These are phyloP conservation scores for Lemur catta DNA, from an alignment of 2,797 vertebrate genomes.

Conservation along the genomic window DNA sequence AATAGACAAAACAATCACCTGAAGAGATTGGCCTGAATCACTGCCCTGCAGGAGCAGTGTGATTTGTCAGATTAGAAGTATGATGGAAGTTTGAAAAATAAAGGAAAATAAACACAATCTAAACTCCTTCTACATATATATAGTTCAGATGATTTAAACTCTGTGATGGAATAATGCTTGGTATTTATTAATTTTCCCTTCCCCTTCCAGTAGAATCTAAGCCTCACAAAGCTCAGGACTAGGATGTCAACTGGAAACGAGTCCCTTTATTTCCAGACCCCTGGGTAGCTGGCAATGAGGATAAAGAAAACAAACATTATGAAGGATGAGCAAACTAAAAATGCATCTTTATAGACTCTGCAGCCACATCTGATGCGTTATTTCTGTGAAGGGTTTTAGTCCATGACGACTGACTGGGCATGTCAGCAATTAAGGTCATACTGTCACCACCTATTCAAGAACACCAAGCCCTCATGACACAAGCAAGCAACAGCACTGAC, in stretches of 20 bases:
- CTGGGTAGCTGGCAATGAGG: neutral
- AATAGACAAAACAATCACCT: neutral
- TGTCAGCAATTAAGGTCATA: neutral
- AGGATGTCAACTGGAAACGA: neutral
- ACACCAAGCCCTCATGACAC: neutral
- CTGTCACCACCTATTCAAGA: neutral
- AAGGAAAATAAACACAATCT: neutral
- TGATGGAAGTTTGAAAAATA: neutral
- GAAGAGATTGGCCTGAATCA: neutral
- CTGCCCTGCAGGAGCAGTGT: too few relatives aligned
- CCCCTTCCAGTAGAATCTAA: neutral
- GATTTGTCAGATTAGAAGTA: neutral
- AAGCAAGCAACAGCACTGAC: neutral
- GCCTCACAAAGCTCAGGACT: neutral
- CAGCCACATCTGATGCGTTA: accelerated
- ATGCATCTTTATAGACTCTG: neutral
- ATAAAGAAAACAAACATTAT: neutral
- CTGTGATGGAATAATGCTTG: neutral
- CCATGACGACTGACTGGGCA: neutral
- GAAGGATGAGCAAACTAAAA: neutral
- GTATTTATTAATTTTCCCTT: neutral
- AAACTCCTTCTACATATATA: neutral
- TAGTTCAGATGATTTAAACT: neutral
- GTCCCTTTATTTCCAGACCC: neutral
- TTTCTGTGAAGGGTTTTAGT: neutral